Percentiles rank a stretch among this genome's conserved stretches.
phyloP scores from a whole-genome alignment of 2,797 vertebrate genomes.

The Coracias cyanogaster region DNA sequence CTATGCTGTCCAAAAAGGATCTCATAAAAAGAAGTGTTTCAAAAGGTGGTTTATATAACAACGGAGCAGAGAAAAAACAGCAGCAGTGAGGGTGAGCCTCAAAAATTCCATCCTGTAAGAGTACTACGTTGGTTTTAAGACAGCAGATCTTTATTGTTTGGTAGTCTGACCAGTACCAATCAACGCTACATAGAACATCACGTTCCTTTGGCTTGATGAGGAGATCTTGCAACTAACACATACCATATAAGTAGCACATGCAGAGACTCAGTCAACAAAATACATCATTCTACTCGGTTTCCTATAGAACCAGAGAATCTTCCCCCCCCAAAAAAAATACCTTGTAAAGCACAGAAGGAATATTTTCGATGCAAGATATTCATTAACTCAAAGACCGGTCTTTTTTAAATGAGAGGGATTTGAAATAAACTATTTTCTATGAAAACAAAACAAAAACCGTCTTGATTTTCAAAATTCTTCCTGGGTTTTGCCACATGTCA shows the following conservation, averaged over 20 bases:
- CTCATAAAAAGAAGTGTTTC: not conserved
- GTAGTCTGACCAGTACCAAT: not conserved
- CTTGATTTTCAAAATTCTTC: not conserved
- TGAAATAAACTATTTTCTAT: not conserved
- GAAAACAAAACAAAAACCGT: not conserved
- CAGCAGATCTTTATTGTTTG: not conserved
- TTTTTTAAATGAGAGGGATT: not conserved
- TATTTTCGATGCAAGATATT: not conserved
- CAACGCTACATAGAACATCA: not conserved
- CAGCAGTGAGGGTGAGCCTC: rapidly evolving
- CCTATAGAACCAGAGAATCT: not conserved
- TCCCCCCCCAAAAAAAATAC: too few species aligned
- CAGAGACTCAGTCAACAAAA: not conserved
- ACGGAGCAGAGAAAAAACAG: not conserved
- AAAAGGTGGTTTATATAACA: not conserved
- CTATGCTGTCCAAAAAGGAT: not conserved
- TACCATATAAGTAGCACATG: not conserved
- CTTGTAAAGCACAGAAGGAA: not conserved
- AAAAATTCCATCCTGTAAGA: not conserved
- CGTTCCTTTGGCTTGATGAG: not conserved
- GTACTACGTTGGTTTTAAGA: not conserved
- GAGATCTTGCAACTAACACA: not conserved
- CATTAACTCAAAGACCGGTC: not conserved
- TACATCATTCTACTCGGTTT: not conserved
- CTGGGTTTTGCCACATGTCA: not conserved